phyloP scores from a whole-genome alignment of 2,113 vertebrate genomes.

The Abramis brama region DNA sequence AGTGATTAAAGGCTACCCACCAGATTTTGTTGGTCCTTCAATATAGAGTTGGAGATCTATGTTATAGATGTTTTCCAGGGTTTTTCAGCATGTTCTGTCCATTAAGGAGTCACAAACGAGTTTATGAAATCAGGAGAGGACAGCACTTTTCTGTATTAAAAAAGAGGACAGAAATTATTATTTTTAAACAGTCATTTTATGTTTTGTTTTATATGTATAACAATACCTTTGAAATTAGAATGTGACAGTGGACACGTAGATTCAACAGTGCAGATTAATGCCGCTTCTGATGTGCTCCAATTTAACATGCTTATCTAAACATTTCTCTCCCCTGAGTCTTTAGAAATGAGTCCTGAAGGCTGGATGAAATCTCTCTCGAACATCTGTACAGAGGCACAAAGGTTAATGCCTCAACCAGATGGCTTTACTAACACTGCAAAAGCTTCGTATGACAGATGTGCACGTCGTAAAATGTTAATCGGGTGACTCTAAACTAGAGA shows the following conservation, averaged over 20 bases:
- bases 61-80: not conserved
- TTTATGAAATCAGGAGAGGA: not conserved
- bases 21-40: not conserved
- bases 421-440: not conserved
- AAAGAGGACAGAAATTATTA: not conserved
- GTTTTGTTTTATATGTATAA: not conserved
- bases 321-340: conserved; percentile 7
- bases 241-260: not conserved
- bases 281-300: not conserved
- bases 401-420: conserved; percentile 12
- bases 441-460: not conserved
- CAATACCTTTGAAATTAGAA: not conserved
- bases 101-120: not conserved
- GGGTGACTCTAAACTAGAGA: not conserved
- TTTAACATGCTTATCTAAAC: conserved; percentile 29
- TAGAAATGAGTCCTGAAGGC: conserved; percentile 4
- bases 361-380: not conserved
- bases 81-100: not conserved
- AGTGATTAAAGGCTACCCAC: not conserved
- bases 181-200: not conserved
- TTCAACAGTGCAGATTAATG: conserved; percentile 1
- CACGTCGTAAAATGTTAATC: not conserved
- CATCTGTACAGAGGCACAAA: conserved; percentile 19
- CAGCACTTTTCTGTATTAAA: not conserved
- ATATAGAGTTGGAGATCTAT: not conserved